Conservation (phyloP, 2,888 invertebrate species). For the Aphrophora alni region DNA sequence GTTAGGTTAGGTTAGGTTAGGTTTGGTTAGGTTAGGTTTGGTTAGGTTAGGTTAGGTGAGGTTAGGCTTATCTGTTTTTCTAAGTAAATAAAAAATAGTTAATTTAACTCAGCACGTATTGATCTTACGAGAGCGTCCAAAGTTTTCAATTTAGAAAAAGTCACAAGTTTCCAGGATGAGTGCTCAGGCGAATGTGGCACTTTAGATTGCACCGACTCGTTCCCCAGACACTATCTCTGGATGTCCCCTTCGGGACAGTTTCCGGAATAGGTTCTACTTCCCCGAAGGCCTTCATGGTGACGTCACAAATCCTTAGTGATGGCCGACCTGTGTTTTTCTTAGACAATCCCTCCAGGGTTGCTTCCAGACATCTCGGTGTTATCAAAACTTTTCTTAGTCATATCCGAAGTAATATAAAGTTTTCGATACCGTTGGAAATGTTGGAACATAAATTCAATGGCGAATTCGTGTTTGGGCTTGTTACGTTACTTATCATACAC, state of each 20-base stretch:
- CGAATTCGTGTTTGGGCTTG: no score
- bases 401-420: background rate
- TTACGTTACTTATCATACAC: no score
- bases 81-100: no score
- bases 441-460: no score
- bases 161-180: background rate
- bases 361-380: background rate
- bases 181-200: background rate
- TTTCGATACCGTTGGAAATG: background rate
- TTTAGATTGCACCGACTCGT: background rate
- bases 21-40: no score
- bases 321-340: background rate
- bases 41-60: no score
- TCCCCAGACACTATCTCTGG: background rate
- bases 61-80: no score
- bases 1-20: no score
- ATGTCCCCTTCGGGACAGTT: background rate
- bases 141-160: background rate
- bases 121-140: no score
- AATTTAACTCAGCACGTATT: no score
- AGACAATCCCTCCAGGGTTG: background rate
- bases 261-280: background rate
- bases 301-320: conserved; percentile 5
- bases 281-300: background rate
- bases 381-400: background rate